Evolutionary conservation across 1,140 invertebrate species (phyloP), one percentile per base, ranked within the genome.

Genomic region (Drosophila arawakana): DNA sequence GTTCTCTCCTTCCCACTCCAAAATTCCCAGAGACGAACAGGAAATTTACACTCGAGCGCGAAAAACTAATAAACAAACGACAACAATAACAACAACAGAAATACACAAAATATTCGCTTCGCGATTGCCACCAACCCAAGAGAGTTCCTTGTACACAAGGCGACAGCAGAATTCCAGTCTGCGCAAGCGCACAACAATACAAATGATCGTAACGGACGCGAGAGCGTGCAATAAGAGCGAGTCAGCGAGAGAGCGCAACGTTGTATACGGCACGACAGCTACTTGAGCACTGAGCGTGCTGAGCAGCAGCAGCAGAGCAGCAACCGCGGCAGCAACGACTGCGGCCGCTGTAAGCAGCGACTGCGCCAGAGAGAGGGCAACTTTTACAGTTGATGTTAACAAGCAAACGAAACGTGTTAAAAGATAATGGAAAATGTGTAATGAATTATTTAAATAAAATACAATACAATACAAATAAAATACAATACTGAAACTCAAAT

Each of bases 1-100:
- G 70, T 61, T 83, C 11, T 44, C 52, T 18, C 30, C 18, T 7
- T 43, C 15, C 34, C 39, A 37, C 21, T n/a, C 21, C 1, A 10
- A 30, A 30, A 13, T n/a, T 8, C 7, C 46, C 50, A 13, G 39
- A 61, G 43, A 47, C 34, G 54, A 54, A 74, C 83, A 88, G 83
- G 80, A 88, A 88, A 89, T 70, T 89, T 61, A 73, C 73, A 73
- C 73, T 75, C 68, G 54, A 78, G 50, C 52, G 81, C 47, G 46
- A 70, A 60, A 73, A 65, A 50, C 66, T 66, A 86, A 76, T 59
- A 81, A 82, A 73, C 67, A 81, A 69, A 73, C 50, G 58, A 57
- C 75, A 57, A 34, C 18, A 30, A 34, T 35, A 39, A 55, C 15
- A 37, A 55, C 13, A 41, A 39, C 7, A 58, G 25, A 5, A 30